A percentile compares a stretch with the other conserved stretches of the same genome.
Evolutionary conservation across 2,113 vertebrate species (phyloP).

Genomic region (Emydura subglobosa): DNA sequence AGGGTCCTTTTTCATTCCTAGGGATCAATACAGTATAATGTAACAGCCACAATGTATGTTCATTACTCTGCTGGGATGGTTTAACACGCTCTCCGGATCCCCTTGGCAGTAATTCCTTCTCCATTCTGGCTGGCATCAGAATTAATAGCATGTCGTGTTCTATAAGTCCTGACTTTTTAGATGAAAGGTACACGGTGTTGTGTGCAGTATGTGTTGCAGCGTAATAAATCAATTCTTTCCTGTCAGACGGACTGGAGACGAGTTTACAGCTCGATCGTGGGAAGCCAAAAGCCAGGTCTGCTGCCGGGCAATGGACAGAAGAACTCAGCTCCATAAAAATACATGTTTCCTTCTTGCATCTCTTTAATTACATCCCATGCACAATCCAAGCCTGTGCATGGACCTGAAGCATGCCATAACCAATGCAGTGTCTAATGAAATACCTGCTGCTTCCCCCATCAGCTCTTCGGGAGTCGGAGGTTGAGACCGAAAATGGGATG

Average conservation of each 20-base stretch:
- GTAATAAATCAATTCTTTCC: conserved; percentile 69
- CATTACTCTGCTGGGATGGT: conserved; percentile 53
- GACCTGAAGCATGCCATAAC: fast-evolving
- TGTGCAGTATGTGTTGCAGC: conserved; percentile 39
- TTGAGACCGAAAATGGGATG: background rate
- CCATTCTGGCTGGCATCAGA: conserved; percentile 58
- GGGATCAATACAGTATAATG: conserved; percentile 40
- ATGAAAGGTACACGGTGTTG: conserved; percentile 71
- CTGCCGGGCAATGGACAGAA: background rate
- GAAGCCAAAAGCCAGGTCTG: conserved; percentile 3
- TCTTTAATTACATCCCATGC: background rate
- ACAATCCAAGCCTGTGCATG: background rate
- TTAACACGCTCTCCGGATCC: conserved; percentile 54
- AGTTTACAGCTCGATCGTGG: background rate
- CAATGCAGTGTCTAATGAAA: background rate
- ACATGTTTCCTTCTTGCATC: background rate
- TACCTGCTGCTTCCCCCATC: background rate
- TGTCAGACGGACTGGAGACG: conserved; percentile 24
- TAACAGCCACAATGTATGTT: conserved; percentile 31
- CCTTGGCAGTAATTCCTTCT: conserved; percentile 63
- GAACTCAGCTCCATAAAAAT: background rate
- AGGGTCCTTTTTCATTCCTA: background rate
- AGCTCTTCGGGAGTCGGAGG: too few relatives aligned
- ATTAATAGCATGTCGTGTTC: conserved; percentile 71
- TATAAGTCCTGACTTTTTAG: conserved; percentile 62